phyloP scores from a whole-genome alignment of 2,888 invertebrate genomes.

The Parelbella ahira region DNA sequence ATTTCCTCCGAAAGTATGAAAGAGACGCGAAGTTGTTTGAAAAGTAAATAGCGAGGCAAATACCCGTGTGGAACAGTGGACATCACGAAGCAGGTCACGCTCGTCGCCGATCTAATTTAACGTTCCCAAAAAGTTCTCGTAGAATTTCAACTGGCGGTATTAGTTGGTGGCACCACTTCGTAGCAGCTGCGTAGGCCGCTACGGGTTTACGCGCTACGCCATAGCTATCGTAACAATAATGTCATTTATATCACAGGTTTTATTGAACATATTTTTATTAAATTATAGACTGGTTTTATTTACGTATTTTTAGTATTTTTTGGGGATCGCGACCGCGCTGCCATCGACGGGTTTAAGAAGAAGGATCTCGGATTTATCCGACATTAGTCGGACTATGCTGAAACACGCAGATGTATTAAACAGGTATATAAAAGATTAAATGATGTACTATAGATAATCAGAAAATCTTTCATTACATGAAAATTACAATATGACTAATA shows the following conservation, averaged over 20 bases:
- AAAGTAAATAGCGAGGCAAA: constrained; percentile 49
- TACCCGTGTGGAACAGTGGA: constrained; percentile 40
- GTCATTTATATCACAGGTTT: background rate
- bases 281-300: background rate
- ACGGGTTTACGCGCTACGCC: constrained; percentile 18
- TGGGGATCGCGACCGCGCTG: too few species aligned
- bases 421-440: too few species aligned
- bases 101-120: constrained; percentile 61
- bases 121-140: constrained; percentile 60
- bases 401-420: too few species aligned
- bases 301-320: too few species aligned
- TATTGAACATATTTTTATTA: constrained; percentile 8
- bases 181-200: constrained; percentile 31
- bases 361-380: too few species aligned
- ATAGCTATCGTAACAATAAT: constrained; percentile 3
- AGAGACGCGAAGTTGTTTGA: constrained; percentile 34
- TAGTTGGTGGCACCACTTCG: constrained; percentile 43
- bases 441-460: too few species aligned
- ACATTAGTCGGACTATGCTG: too few species aligned
- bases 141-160: constrained; percentile 54
- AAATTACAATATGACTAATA: too few species aligned
- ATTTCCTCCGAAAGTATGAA: constrained; percentile 31
- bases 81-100: constrained; percentile 62
- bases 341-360: too few species aligned
- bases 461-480: too few species aligned